A percentile compares a stretch with the other conserved stretches of the same genome.
Evolutionary conservation across 2,113 vertebrate species (phyloP).

Genomic region (Saguinus midas): DNA sequence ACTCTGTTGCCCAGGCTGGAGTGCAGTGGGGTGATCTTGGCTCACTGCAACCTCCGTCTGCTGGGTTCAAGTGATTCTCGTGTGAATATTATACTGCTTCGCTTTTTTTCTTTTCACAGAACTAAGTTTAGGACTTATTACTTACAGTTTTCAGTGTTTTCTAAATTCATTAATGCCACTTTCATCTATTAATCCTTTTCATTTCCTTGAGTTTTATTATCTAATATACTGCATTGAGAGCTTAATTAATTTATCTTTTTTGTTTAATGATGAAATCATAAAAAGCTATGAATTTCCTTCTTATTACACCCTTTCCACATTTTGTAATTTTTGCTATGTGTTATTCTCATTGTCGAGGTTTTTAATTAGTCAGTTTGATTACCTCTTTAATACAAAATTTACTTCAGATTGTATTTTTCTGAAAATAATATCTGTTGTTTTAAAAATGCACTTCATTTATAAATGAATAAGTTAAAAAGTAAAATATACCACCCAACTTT

Average conservation of each 20-base stretch:
- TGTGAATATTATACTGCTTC: background rate
- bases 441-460: conserved; percentile 16
- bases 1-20: too few species aligned
- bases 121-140: background rate
- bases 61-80: too few species aligned
- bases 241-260: background rate
- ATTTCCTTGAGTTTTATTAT: conserved; percentile 26
- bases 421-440: conserved; percentile 15
- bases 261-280: conserved; percentile 38
- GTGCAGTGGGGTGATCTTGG: too few species aligned
- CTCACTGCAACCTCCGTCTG: too few species aligned
- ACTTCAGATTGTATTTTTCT: conserved; percentile 34
- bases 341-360: conserved; percentile 4
- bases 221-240: background rate
- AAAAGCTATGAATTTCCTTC: conserved; percentile 53
- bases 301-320: conserved; percentile 48
- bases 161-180: conserved; percentile 32
- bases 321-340: background rate
- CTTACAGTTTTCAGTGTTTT: background rate
- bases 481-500: background rate
- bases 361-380: conserved; percentile 44
- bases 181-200: background rate
- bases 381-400: conserved; percentile 42
- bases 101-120: background rate
- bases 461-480: conserved; percentile 31